Percentiles rank a stretch among this genome's conserved stretches.
These are phyloP conservation scores for Volucella inanis DNA, from an alignment of 2,888 invertebrate species.

Conservation along the genomic window DNA sequence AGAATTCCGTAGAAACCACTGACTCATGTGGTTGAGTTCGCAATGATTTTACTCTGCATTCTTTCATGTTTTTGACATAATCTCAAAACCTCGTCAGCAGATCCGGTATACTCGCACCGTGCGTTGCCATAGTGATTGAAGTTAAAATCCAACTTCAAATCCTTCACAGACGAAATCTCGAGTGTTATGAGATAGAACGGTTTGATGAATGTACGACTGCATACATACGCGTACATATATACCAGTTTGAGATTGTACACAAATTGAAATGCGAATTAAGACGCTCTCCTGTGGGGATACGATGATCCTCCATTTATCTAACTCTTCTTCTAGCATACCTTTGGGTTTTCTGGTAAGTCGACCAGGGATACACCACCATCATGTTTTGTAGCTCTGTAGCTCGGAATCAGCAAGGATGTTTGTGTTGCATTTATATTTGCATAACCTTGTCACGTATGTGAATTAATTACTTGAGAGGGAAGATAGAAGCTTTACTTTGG, in stretches of 20 bases:
- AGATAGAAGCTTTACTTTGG: constrained; percentile 36
- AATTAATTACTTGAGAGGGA: constrained; percentile 75
- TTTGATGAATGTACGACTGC: background rate
- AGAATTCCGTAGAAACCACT: background rate
- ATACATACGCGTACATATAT: background rate
- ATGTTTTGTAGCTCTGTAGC: no score
- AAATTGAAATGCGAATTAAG: constrained; percentile 61
- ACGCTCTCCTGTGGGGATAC: constrained; percentile 41
- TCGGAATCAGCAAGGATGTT: constrained; percentile 26
- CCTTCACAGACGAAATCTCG: constrained; percentile 45
- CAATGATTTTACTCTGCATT: constrained; percentile 13
- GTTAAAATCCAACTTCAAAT: constrained; percentile 47
- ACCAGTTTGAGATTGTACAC: constrained; percentile 1
- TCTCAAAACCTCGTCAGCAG: constrained; percentile 27
- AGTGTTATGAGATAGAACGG: constrained; percentile 12
- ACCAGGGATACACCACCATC: constrained; percentile 16
- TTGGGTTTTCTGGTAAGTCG: constrained; percentile 2
- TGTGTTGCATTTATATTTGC: constrained; percentile 69
- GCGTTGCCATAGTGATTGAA: constrained; percentile 54
- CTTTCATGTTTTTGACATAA: constrained; percentile 52
- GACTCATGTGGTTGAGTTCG: constrained; percentile 22
- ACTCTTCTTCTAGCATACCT: background rate
- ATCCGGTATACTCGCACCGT: constrained; percentile 1
- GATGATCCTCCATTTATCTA: background rate
- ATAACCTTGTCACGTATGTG: constrained; percentile 75